Conservation (phyloP, 2,113 vertebrate genomes). For the Daphoenositta chrysoptera region DNA sequence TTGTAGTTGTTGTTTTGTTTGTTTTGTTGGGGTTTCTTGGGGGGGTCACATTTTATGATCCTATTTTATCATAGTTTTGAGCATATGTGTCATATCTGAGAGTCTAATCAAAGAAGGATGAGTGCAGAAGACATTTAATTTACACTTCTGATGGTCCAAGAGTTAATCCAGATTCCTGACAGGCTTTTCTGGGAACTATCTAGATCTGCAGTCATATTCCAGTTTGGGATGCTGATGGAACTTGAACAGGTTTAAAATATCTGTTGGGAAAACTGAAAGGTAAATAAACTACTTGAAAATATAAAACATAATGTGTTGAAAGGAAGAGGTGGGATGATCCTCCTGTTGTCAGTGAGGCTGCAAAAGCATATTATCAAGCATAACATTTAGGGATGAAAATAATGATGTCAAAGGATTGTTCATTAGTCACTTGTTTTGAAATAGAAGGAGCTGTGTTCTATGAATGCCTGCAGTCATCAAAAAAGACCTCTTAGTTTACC, state of each 20-base stretch:
- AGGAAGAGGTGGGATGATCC: background rate
- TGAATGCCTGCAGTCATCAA: background rate
- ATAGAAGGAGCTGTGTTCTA: background rate
- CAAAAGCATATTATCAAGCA: background rate
- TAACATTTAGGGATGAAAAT: background rate
- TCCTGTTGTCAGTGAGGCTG: background rate
- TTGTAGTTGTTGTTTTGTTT: background rate
- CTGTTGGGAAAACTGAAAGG: background rate
- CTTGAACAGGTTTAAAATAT: background rate
- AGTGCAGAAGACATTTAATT: background rate
- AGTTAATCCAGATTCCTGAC: background rate
- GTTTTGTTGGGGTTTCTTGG: background rate
- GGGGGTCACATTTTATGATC: background rate
- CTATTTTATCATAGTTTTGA: background rate
- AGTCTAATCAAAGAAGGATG: background rate
- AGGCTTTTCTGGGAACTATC: background rate
- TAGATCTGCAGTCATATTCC: background rate
- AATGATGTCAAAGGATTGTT: background rate
- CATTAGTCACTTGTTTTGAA: background rate
- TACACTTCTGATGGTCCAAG: background rate
- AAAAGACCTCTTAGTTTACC: background rate
- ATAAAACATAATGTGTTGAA: background rate
- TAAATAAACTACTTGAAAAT: background rate
- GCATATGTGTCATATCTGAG: background rate
- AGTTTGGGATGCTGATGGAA: background rate